Percentiles rank a stretch among this genome's conserved stretches.
These are phyloP conservation scores for Hofmannophila pseudospretella DNA, from an alignment of 2,888 invertebrate species.

Conservation along the genomic window DNA sequence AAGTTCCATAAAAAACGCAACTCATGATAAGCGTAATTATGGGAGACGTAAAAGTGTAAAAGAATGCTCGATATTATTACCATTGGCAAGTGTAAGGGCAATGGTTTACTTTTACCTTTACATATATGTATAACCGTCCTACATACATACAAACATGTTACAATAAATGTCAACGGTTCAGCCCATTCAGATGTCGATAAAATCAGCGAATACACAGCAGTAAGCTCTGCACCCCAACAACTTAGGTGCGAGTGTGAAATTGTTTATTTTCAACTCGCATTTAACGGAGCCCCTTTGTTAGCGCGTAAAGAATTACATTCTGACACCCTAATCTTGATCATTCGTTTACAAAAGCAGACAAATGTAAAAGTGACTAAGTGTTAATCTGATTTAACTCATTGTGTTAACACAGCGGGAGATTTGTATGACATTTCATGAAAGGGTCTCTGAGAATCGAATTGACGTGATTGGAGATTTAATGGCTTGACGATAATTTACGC, in stretches of 20 bases:
- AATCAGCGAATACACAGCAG: constrained; percentile 34
- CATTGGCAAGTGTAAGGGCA: too few relatives aligned
- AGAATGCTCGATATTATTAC: too few relatives aligned
- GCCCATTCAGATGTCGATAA: constrained; percentile 40
- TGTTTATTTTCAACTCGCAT: constrained; percentile 55
- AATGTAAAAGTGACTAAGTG: constrained; percentile 58
- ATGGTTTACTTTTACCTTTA: too few relatives aligned
- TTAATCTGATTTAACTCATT: constrained; percentile 75
- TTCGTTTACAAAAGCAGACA: constrained; percentile 56
- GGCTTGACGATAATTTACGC: constrained; percentile 18
- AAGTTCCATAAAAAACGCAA: too few relatives aligned
- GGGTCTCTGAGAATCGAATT: background rate
- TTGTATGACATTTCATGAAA: constrained; percentile 45
- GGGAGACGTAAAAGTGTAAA: too few relatives aligned
- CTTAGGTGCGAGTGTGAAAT: constrained; percentile 41
- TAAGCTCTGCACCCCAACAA: constrained; percentile 36
- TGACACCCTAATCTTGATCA: constrained; percentile 72
- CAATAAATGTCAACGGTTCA: background rate
- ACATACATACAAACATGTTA: too few relatives aligned
- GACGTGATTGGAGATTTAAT: constrained; percentile 19
- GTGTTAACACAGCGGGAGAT: constrained; percentile 62
- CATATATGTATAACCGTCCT: too few relatives aligned
- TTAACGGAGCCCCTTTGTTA: constrained; percentile 55
- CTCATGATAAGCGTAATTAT: too few relatives aligned
- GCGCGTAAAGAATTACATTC: constrained; percentile 64